A percentile compares a stretch with the other conserved stretches of the same genome.
Conservation (phyloP, 2,888 invertebrate species). For the Cephus pulcher region DNA sequence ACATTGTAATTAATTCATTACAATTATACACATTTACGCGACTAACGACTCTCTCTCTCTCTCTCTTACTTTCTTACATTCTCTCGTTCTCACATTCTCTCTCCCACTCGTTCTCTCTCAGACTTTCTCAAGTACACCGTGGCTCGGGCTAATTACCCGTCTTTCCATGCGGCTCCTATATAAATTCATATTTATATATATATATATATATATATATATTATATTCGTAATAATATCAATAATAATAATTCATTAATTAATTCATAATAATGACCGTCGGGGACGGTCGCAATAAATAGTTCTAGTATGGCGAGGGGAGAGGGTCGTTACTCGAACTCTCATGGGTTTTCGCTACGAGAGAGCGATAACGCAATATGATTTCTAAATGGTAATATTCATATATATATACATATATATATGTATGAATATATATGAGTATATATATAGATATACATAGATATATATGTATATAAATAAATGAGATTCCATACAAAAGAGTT, state of each 20-base stretch:
- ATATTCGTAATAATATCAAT: conserved; percentile 36
- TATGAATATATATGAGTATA: conserved; percentile 2
- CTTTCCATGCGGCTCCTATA: conserved; percentile 17
- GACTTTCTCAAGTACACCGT: conserved; percentile 26
- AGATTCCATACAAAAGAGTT: conserved; percentile 46
- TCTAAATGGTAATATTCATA: neutral
- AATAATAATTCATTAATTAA: conserved; percentile 30
- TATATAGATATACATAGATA: conserved; percentile 10
- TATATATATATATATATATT: conserved; percentile 38
- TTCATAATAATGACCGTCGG: conserved; percentile 16
- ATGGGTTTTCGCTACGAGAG: neutral
- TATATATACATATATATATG: conserved; percentile 4
- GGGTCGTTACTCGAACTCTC: neutral
- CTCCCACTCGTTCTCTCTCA: conserved; percentile 19
- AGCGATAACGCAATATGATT: neutral
- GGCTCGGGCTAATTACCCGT: conserved; percentile 5
- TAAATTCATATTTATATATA: conserved; percentile 28
- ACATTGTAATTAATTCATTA: conserved; percentile 15
- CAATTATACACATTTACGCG: conserved; percentile 18
- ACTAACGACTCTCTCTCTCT: conserved; percentile 14
- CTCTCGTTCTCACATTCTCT: conserved; percentile 5
- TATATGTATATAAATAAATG: conserved; percentile 7
- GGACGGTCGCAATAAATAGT: neutral
- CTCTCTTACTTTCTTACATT: conserved; percentile 1
- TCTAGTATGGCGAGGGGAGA: conserved; percentile 1